These are phyloP conservation scores for Sialia sialis DNA, from an alignment of 2,113 vertebrate species.

Conservation along the genomic window DNA sequence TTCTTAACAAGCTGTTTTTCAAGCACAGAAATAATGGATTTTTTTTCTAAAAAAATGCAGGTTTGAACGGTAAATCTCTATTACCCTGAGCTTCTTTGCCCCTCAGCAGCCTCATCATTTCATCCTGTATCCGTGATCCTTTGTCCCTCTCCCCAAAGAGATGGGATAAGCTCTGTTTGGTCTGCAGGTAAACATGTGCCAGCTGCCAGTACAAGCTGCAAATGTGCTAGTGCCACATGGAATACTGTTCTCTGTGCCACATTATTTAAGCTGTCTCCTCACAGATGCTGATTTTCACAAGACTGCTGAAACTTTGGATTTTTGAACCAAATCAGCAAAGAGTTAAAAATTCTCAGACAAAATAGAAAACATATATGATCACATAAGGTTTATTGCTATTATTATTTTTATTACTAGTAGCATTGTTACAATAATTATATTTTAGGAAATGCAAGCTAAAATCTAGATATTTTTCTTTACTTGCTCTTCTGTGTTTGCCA, in stretches of 20 bases:
- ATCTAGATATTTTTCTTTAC: not conserved
- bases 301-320: not conserved
- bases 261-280: not conserved
- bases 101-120: not conserved
- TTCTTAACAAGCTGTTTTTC: not conserved
- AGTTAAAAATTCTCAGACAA: not conserved
- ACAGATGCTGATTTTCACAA: not conserved
- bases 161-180: not conserved
- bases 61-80: not conserved
- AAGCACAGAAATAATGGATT: not conserved
- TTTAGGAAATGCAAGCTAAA: not conserved
- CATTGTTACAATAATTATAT: not conserved
- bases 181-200: not conserved
- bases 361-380: not conserved
- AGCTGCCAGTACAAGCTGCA: not conserved
- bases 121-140: not conserved
- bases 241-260: not conserved
- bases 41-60: rapidly evolving
- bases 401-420: not conserved
- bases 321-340: not conserved
- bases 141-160: not conserved
- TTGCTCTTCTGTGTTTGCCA: not conserved
- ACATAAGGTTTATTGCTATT: not conserved
- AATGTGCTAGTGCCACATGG: not conserved
- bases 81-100: not conserved